Conservation (phyloP, 2,888 invertebrate genomes). For the Chydorus sphaericus region DNA sequence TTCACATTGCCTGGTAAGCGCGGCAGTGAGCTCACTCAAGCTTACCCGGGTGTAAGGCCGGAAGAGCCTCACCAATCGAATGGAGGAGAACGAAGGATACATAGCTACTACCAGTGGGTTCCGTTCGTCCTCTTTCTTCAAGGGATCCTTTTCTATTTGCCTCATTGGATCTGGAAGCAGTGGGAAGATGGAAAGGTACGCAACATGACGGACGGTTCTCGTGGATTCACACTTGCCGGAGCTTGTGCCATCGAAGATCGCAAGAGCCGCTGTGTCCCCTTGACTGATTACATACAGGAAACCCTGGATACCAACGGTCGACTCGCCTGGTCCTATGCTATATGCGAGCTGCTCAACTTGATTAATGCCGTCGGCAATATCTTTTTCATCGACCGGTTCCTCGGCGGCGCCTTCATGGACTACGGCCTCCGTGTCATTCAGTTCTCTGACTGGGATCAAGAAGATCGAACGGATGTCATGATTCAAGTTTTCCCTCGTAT, state of each 20-base stretch:
- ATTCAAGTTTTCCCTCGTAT: slow-evolving; percentile 62
- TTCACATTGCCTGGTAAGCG: slow-evolving; percentile 63
- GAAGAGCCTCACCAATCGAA: slow-evolving; percentile 37
- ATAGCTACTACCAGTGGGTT: slow-evolving; percentile 88
- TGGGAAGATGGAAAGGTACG: slow-evolving; percentile 81
- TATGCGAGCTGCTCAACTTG: slow-evolving; percentile 54
- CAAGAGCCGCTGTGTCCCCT: slow-evolving; percentile 44
- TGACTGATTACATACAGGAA: slow-evolving; percentile 46
- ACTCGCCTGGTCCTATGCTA: slow-evolving; percentile 72
- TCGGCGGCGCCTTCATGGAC: slow-evolving; percentile 69
- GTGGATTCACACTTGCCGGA: slow-evolving; percentile 37
- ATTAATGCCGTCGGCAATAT: slow-evolving; percentile 69
- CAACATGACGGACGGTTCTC: slow-evolving; percentile 73
- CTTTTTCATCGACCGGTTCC: slow-evolving; percentile 70
- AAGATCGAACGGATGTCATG: slow-evolving; percentile 74
- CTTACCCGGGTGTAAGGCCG: not conserved
- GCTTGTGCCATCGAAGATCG: slow-evolving; percentile 23
- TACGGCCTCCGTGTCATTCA: slow-evolving; percentile 71
- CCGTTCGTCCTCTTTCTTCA: slow-evolving; percentile 72
- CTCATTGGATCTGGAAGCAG: slow-evolving; percentile 86
- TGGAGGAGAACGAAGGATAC: slow-evolving; percentile 46
- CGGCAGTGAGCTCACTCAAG: not conserved
- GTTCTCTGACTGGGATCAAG: slow-evolving; percentile 73
- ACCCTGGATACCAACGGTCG: slow-evolving; percentile 69
- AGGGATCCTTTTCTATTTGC: slow-evolving; percentile 66